Percentiles rank a stretch among this genome's conserved stretches.
Conservation (phyloP, 2,113 vertebrate species). For the Strix uralensis region DNA sequence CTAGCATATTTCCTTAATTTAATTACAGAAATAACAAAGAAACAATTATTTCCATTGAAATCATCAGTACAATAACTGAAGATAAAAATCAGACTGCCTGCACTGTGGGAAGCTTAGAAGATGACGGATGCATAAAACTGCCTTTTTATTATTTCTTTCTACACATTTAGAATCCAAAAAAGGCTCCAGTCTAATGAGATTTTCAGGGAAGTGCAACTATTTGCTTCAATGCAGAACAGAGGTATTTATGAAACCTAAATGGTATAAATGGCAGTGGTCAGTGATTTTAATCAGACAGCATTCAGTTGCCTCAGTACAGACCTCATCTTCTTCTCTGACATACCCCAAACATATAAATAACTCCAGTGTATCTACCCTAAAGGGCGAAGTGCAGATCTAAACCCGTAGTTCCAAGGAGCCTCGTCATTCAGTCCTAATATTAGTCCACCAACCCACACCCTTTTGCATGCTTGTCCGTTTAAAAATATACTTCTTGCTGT, state of each 20-base stretch:
- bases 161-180: not conserved
- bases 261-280: not conserved
- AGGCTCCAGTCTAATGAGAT: not conserved
- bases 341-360: slow-evolving; percentile 41
- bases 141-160: not conserved
- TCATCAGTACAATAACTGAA: not conserved
- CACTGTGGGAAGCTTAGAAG: not conserved
- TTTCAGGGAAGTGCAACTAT: not conserved
- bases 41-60: not conserved
- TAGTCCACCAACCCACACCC: not conserved
- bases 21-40: not conserved
- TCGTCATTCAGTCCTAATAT: slow-evolving; percentile 18
- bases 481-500: slow-evolving; percentile 27
- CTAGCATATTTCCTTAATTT: not conserved
- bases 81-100: not conserved
- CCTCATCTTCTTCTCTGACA: not conserved
- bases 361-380: slow-evolving; percentile 1
- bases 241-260: not conserved
- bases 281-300: not conserved
- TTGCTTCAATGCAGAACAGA: not conserved
- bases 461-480: not conserved
- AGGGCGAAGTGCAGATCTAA: slow-evolving; percentile 54
- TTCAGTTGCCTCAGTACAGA: not conserved
- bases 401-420: slow-evolving; percentile 2
- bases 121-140: not conserved